Base-by-base conservation (phyloP, 2,888 invertebrate species). In the Drosophila villosipedis region DNA sequence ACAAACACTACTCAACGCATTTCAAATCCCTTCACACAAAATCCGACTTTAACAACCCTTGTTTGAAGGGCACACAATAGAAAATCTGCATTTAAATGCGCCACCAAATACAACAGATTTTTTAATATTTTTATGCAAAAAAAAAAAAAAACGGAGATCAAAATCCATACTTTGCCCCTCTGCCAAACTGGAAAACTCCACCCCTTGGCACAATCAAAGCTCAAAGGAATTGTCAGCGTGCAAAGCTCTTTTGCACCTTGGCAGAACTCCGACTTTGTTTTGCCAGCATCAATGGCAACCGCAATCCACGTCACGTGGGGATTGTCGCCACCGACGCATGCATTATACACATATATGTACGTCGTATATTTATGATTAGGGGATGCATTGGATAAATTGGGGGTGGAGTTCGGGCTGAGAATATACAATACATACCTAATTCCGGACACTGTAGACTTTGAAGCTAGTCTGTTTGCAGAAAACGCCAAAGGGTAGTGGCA, bases 141-240 rank as follows among this genome's bases (percentile, higher is more conserved):
- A 35, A 37, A 35, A 37, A 33, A 53, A 62, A 16, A 39, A 30
- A 39, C 9, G 9, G 39, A 53, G 52, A 58, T 41, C 54, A 47
- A 62, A 55, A 65, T 53, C 60, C 67, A 39, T 65, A 33, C 58
- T 62, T 77, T 47, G 37, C 41, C 41, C 41, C 50, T 65, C 30
- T 39, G 47, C 43, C 2, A 39, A 54, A 39, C 7, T 14, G 9
- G 5, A 41, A 47, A 43, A 43, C 49, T 35, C 41, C 31, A 43
- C 31, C 57, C 37, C 30, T 3, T 41, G 55, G 37, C 68, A 68
- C 74, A 83, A 81, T 70, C 78, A 78, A 83, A 79, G 64, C 86
- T 82, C 89, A 86, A 86, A 80, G 83, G 84, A 82, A 70, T 84
- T 85, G 85, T 68, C 83, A 73, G 72, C 72, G 76, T 68, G 76